Evolutionary conservation across 1,140 invertebrate genomes (phyloP), one percentile per base, ranked within the genome.

Genomic region (Tetragonula clypearis): DNA sequence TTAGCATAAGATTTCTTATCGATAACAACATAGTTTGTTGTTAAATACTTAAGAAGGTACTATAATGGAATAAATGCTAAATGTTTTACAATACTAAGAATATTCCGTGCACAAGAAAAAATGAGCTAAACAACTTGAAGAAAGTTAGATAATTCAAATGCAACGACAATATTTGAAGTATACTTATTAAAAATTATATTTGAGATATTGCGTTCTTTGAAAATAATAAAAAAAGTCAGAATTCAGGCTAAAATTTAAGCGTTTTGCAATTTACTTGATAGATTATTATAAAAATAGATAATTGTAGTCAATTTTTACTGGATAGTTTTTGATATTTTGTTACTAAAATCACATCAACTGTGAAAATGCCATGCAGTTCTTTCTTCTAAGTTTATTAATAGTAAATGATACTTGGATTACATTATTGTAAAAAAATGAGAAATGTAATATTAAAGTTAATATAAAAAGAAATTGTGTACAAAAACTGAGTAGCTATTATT

Each of bases 81-180:
- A 84, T 84, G 77, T 79, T 72, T 79, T 62, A 65, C 35, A n/a
- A 79, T 71, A 30, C 81, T 79, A 85, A 41, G 26, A 66, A 30
- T 79, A 79, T 83, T 77, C 74, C 14, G 17, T 77, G 74, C 80
- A 86, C 68, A 71, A 89, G 49, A 72, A 66, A 72, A 73, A 79
- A 82, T 80, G 73, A 84, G 84, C 72, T 82, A 41, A 79, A 71
- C 68, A 87, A 69, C 6, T 87, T 35, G 62, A 26, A 53, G 19
- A 68, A 87, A 75, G 14, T 79, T 82, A 87, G 30, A 56, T 79
- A 79, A 86, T 86, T 84, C 82, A 87, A 80, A 81, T 71, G 75
- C 62, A 82, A 41, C 65, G 69, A 87, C 82, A 89, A 89, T 89
- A 87, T 89, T 72, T 55, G 68, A 80, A 73, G 11, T 89, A 78